Evolutionary conservation across 2,797 vertebrate genomes (phyloP).

Genomic region (Furcifer pardalis): DNA sequence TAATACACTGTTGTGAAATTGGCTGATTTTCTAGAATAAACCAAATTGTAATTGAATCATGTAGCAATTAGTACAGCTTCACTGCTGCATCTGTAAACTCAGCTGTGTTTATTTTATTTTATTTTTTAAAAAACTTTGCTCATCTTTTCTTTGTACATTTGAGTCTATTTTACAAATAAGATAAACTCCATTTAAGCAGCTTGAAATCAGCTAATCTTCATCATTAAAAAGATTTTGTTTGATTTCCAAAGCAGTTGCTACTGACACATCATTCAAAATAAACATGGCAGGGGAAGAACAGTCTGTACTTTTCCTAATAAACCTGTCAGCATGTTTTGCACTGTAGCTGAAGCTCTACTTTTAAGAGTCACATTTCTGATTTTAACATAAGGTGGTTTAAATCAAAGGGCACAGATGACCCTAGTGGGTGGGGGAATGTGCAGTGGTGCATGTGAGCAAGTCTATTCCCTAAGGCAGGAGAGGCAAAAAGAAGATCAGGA

Average conservation of each 20-base stretch:
- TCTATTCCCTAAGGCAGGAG: neutral
- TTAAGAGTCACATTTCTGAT: neutral
- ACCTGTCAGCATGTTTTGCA: conserved; percentile 5
- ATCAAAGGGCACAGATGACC: neutral
- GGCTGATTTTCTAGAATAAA: conserved; percentile 12
- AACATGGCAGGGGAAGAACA: neutral
- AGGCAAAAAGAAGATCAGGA: neutral
- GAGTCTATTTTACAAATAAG: conserved; percentile 31
- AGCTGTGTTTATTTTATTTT: conserved; percentile 14
- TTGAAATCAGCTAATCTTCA: conserved; percentile 31
- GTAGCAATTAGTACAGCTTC: conserved; percentile 9
- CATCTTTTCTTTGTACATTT: conserved; percentile 23
- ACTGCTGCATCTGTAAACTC: conserved; percentile 15
- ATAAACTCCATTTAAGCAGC: conserved; percentile 32
- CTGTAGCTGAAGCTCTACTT: conserved; percentile 31
- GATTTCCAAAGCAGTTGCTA: conserved; percentile 1
- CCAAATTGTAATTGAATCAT: conserved; percentile 20
- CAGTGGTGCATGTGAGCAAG: neutral
- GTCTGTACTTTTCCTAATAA: conserved; percentile 2
- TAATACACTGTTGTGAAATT: conserved; percentile 6
- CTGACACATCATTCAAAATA: conserved; percentile 11
- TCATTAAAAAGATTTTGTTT: conserved; percentile 21
- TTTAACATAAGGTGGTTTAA: conserved; percentile 10
- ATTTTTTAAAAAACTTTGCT: neutral
- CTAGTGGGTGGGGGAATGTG: too few species aligned